Conservation (phyloP, 1,140 invertebrate genomes). For the Euglossa dilemma region DNA sequence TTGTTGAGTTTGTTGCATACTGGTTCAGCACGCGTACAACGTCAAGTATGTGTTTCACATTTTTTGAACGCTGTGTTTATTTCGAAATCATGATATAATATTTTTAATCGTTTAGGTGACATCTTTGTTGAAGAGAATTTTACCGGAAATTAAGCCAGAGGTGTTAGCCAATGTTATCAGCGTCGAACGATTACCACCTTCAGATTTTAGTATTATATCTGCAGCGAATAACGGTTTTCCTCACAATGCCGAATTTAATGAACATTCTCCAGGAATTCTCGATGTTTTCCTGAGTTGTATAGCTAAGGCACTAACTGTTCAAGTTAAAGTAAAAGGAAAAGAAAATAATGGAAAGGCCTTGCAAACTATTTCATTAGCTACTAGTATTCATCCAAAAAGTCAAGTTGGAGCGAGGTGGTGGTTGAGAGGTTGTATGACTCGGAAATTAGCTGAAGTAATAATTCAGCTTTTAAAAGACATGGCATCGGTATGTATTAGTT, state of each 20-base stretch:
- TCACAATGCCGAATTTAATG: slow-evolving; percentile 85
- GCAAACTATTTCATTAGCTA: slow-evolving; percentile 84
- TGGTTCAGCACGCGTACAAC: slow-evolving; percentile 95
- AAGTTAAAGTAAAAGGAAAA: slow-evolving; percentile 92
- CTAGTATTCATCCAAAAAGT: slow-evolving; percentile 84
- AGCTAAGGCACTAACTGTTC: slow-evolving; percentile 92
- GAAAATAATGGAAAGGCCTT: slow-evolving; percentile 86
- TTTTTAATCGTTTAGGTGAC: slow-evolving; percentile 81
- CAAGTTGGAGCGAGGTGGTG: slow-evolving; percentile 89
- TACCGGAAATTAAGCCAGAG: slow-evolving; percentile 91
- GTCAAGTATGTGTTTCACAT: slow-evolving; percentile 86
- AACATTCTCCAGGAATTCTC: slow-evolving; percentile 86
- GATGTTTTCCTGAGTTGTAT: slow-evolving; percentile 94
- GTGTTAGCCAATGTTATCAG: slow-evolving; percentile 87
- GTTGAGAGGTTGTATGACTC: slow-evolving; percentile 90
- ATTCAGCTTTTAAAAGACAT: slow-evolving; percentile 95
- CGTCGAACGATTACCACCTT: slow-evolving; percentile 87
- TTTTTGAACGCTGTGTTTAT: neutral
- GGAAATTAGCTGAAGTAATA: slow-evolving; percentile 93
- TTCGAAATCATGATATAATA: neutral
- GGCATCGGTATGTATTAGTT: slow-evolving; percentile 88
- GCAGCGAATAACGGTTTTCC: slow-evolving; percentile 80
- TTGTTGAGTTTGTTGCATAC: slow-evolving; percentile 95
- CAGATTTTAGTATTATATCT: slow-evolving; percentile 89
- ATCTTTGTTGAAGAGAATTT: slow-evolving; percentile 89